phyloP scores from a whole-genome alignment of 2,113 vertebrate species.

The Nycticryphes semicollaris region DNA sequence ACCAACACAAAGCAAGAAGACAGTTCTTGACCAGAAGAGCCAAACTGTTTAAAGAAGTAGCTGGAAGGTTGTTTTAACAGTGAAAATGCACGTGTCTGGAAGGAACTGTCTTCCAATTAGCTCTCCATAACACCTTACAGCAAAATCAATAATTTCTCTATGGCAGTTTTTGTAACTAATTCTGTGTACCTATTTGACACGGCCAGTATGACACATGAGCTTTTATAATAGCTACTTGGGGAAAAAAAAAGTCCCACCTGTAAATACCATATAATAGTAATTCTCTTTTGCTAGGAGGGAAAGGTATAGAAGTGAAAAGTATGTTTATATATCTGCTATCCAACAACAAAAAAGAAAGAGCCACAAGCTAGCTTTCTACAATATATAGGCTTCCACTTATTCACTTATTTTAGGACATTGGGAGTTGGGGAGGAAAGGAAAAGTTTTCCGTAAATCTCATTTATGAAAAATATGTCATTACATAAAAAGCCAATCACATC shows the following conservation, averaged over 20 bases:
- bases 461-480: neutral
- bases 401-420: neutral
- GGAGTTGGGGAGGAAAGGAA: neutral
- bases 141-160: neutral
- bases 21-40: neutral
- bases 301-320: neutral
- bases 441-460: neutral
- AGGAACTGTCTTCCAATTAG: neutral
- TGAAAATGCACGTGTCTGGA: neutral
- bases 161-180: neutral
- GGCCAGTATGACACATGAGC: neutral
- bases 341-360: neutral
- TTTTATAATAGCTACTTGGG: neutral
- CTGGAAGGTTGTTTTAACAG: neutral
- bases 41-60: neutral
- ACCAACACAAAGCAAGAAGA: neutral
- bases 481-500: neutral
- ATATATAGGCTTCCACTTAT: neutral
- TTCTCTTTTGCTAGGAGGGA: neutral
- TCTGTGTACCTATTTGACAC: neutral
- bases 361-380: neutral
- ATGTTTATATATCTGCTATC: neutral
- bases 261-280: neutral
- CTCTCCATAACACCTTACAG: neutral
- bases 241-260: neutral